Evolutionary conservation across 2,113 vertebrate genomes (phyloP).

Genomic region (Phasianus colchicus): DNA sequence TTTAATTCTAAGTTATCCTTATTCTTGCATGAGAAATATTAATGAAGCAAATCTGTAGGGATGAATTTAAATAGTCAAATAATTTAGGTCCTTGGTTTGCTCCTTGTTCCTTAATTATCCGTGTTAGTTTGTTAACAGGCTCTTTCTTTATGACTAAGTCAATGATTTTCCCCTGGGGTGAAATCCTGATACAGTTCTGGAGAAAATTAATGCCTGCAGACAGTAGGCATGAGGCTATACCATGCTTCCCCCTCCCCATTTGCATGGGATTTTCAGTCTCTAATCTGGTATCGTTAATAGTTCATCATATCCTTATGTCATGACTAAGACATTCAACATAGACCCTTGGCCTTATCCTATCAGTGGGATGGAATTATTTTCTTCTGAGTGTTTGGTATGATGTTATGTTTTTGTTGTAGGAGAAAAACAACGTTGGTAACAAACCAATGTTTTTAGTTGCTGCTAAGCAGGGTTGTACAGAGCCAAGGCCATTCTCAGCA

Average conservation of each 20-base stretch:
- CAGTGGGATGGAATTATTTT: too few relatives aligned
- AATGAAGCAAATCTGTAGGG: background rate
- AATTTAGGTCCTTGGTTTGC: background rate
- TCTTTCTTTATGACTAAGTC: background rate
- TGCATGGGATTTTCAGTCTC: accelerated
- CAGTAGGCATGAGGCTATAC: background rate
- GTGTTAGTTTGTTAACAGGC: background rate
- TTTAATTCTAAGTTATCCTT: background rate
- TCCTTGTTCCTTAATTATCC: slow-evolving; percentile 3
- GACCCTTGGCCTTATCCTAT: background rate
- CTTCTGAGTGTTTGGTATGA: too few relatives aligned
- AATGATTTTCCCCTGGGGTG: background rate
- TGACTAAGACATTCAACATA: accelerated
- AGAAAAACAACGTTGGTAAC: too few relatives aligned
- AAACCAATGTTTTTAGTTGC: too few relatives aligned
- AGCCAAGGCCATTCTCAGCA: too few relatives aligned
- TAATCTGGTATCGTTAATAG: background rate
- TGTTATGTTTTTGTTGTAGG: too few relatives aligned
- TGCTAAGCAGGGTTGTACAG: too few relatives aligned
- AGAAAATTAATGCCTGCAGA: accelerated
- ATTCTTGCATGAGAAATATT: background rate
- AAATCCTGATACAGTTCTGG: background rate
- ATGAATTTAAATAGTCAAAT: background rate
- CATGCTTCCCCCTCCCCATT: background rate
- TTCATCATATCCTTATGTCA: background rate